Evolutionary conservation across 92 coral and sea anemone genomes (phyloP).

Genomic region (Pocillopora meandrina): DNA sequence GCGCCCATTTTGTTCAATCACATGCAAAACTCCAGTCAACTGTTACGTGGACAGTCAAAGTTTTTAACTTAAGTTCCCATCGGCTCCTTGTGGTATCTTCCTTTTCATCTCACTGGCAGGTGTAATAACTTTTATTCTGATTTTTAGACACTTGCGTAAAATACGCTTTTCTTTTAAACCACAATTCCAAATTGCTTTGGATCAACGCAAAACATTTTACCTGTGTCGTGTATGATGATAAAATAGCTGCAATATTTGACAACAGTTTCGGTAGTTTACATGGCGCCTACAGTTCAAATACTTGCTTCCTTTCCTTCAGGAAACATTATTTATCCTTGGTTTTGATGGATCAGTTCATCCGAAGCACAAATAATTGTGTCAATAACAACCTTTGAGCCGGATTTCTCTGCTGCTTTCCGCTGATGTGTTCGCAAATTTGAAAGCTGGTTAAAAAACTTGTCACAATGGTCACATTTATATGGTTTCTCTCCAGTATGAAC

Average conservation of each 20-base stretch:
- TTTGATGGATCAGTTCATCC: background rate
- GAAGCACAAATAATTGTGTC: background rate
- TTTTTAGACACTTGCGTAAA: too few relatives aligned
- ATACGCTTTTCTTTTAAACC: too few relatives aligned
- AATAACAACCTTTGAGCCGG: background rate
- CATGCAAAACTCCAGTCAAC: too few relatives aligned
- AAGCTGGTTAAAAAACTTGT: background rate
- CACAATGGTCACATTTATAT: constrained; percentile 4
- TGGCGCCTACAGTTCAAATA: background rate
- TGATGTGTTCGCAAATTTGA: constrained; percentile 1
- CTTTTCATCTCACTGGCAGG: too few relatives aligned
- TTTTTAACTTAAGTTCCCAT: too few relatives aligned
- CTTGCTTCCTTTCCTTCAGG: background rate
- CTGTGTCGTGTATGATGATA: too few relatives aligned
- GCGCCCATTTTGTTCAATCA: too few relatives aligned
- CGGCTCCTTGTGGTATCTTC: too few relatives aligned
- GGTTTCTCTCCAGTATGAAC: constrained; percentile 2
- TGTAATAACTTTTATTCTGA: too few relatives aligned
- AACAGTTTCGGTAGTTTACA: background rate
- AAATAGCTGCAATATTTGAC: background rate
- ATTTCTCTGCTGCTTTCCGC: background rate
- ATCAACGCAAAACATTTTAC: too few relatives aligned
- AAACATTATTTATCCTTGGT: background rate
- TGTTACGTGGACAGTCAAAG: too few relatives aligned
- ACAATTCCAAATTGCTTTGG: too few relatives aligned